A percentile compares a stretch with the other conserved stretches of the same genome.
phyloP scores from a whole-genome alignment of 2,113 vertebrate genomes.

The Hyaena hyaena region DNA sequence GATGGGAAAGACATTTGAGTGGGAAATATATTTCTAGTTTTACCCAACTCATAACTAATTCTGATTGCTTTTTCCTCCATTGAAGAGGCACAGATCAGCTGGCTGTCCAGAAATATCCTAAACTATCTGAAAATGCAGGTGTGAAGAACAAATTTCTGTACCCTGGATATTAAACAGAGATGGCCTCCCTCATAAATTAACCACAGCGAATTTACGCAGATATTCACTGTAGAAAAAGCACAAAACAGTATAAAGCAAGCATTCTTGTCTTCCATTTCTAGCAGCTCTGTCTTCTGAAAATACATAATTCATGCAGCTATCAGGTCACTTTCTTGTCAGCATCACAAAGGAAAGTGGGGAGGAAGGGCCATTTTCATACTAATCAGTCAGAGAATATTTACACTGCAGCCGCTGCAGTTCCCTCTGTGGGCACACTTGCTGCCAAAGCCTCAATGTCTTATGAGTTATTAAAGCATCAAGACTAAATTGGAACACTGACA shows the following conservation, averaged over 20 bases:
- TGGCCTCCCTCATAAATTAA: constrained; percentile 65
- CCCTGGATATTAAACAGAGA: constrained; percentile 59
- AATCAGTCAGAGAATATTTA: constrained; percentile 58
- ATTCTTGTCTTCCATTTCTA: constrained; percentile 44
- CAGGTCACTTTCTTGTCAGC: constrained; percentile 64
- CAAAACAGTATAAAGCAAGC: background rate
- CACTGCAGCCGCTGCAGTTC: constrained; percentile 36
- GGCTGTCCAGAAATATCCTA: constrained; percentile 27
- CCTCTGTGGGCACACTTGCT: background rate
- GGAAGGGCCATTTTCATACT: constrained; percentile 57
- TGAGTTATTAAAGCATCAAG: constrained; percentile 9
- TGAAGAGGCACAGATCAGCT: background rate
- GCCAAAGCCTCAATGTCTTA: background rate
- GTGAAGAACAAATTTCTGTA: constrained; percentile 35
- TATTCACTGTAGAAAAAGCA: constrained; percentile 29
- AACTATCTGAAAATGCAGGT: constrained; percentile 53
- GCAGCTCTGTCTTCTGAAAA: constrained; percentile 42
- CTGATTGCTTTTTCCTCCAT: background rate
- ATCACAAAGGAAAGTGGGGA: constrained; percentile 46
- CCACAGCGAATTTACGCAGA: background rate
- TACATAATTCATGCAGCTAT: constrained; percentile 68
- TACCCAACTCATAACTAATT: background rate
- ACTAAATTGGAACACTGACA: background rate
- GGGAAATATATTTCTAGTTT: background rate
- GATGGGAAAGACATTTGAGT: background rate